phyloP scores from a whole-genome alignment of 2,113 vertebrate species.

The Callorhinus ursinus region DNA sequence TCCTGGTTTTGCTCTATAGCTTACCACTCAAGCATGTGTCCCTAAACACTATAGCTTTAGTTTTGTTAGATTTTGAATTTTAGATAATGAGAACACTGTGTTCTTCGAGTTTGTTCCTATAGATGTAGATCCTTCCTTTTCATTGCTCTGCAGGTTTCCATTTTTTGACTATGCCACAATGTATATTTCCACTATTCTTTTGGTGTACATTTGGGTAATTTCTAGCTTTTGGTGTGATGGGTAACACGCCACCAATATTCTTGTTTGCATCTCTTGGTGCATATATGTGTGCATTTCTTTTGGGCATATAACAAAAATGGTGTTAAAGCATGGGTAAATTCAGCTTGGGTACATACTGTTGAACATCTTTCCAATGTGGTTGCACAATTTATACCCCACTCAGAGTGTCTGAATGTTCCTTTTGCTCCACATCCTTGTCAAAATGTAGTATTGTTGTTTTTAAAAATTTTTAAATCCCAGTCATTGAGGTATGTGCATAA shows the following conservation, averaged over 20 bases:
- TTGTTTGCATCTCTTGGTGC: neutral
- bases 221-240: neutral
- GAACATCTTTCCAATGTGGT: neutral
- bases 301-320: neutral
- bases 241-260: neutral
- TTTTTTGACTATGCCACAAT: neutral
- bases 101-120: neutral
- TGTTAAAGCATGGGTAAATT: neutral
- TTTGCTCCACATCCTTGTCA: neutral
- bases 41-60: too few relatives aligned
- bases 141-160: neutral
- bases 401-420: neutral
- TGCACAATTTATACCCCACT: fast-evolving
- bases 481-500: neutral
- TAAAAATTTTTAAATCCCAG: neutral
- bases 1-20: neutral
- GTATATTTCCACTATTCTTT: neutral
- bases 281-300: neutral
- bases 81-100: neutral
- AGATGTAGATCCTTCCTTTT: neutral
- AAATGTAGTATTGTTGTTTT: neutral
- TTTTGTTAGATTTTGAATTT: neutral
- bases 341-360: neutral
- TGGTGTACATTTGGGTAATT: neutral
- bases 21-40: too few relatives aligned